A percentile compares a stretch with the other conserved stretches of the same genome.
These are phyloP conservation scores for Morus bassanus DNA, from an alignment of 2,797 vertebrate species.

Conservation along the genomic window DNA sequence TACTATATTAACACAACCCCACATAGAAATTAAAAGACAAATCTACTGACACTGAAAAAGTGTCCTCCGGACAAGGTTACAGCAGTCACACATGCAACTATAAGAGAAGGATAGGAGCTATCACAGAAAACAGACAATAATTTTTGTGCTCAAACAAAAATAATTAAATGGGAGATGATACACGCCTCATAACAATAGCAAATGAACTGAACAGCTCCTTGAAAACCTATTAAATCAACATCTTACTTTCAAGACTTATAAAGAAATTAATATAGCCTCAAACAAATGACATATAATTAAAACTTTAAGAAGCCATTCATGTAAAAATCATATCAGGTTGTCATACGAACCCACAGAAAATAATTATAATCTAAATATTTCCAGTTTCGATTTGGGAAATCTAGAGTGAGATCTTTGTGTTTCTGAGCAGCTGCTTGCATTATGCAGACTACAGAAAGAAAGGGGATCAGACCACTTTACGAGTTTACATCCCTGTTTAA, in stretches of 20 bases:
- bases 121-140: background rate
- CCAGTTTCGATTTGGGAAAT: constrained; percentile 53
- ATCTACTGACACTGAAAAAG: background rate
- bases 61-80: background rate
- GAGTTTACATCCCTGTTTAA: constrained; percentile 29
- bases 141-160: constrained; percentile 61
- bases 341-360: constrained; percentile 70
- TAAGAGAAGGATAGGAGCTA: background rate
- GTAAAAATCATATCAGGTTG: constrained; percentile 70
- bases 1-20: background rate
- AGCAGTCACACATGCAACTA: background rate
- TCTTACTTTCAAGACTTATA: constrained; percentile 68
- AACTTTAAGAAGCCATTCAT: constrained; percentile 66
- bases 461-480: constrained; percentile 24
- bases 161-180: constrained; percentile 30
- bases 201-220: constrained; percentile 60
- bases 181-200: constrained; percentile 44
- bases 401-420: constrained; percentile 64
- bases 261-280: constrained; percentile 64
- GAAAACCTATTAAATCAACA: constrained; percentile 48
- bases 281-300: constrained; percentile 72
- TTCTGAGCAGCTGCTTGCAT: constrained; percentile 64
- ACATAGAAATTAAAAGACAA: background rate
- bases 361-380: constrained; percentile 71
- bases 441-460: constrained; percentile 49